Evolutionary conservation across 2,113 vertebrate species (phyloP), one percentile per base, ranked within the genome.

Genomic region (Carassius carassius): DNA sequence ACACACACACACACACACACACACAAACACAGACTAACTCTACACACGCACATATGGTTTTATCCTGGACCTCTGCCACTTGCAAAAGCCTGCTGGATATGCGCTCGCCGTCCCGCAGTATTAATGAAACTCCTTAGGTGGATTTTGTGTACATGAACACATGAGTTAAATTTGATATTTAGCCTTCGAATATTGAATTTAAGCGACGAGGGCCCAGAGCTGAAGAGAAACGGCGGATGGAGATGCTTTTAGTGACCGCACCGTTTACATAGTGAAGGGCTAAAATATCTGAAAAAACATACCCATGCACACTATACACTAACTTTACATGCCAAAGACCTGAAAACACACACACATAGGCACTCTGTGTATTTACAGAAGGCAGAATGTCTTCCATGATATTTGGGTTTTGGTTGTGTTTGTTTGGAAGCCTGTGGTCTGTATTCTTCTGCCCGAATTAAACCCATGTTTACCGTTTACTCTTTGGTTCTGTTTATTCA

Each of bases 231-330:
- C 63, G 17, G 21, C 2, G 56, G 56, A 47, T 44, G 70, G 72
- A 84, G 56, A 84, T 75, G 82, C 82, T 84, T 84, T 84, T 84
- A 84, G 82, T 84, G 72, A 84, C 82, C 72, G 58, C 82, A 84
- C 70, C 23, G 82, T 84, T 84, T 84, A 84, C 82, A 84, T 51
- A 84, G 72, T 25, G 3, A 37, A 83, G 81, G n/a, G 82, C 41
- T 69, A 32, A 54, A 81, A 51, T 69, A 69, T 81, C 82, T 54
- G 49, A 79, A 85, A 83, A 83, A 84, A 60, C 77, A 86, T 41
- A 37, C 86, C 85, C 56, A 86, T 83, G 82, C 56, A 19, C 82
- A 69, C 60, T 47, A 44, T 37, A 78, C 54, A 3, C 19, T 23
- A 78, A 44, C 76, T 78, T 41, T 62, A 41, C 12, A 78, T 78